Percentiles rank a stretch among this genome's conserved stretches.
Conservation (phyloP, 2,113 vertebrate genomes). For the Danionella cerebrum region DNA sequence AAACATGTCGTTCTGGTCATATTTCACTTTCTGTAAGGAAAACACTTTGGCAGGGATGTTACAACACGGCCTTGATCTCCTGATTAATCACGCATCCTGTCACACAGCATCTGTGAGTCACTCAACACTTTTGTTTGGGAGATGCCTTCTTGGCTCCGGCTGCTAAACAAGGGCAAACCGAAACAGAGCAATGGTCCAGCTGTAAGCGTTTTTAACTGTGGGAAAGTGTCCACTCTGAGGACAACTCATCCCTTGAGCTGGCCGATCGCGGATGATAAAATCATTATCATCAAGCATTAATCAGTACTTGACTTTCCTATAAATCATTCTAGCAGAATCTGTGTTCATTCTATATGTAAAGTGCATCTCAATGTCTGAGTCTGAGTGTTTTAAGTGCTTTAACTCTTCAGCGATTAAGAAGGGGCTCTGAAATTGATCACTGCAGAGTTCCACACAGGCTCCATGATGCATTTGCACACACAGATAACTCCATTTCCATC, state of each 20-base stretch:
- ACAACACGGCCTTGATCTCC: constrained; percentile 27
- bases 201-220: constrained; percentile 7
- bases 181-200: constrained; percentile 18
- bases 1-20: constrained; percentile 10
- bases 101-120: constrained; percentile 21
- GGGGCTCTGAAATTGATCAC: no score
- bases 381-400: no score
- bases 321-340: background rate
- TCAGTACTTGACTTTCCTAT: background rate
- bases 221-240: constrained; percentile 5
- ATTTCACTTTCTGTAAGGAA: constrained; percentile 16
- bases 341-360: background rate
- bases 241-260: background rate
- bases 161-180: constrained; percentile 29
- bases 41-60: constrained; percentile 25
- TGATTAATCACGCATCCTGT: constrained; percentile 26
- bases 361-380: background rate
- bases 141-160: constrained; percentile 5
- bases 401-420: no score
- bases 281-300: background rate
- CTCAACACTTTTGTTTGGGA: constrained; percentile 10
- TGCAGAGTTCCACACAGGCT: no score
- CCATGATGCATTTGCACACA: no score
- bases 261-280: background rate
- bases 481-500: no score